These are phyloP conservation scores for Sigmodon hispidus DNA, from an alignment of 2,113 vertebrate genomes.

Conservation along the genomic window DNA sequence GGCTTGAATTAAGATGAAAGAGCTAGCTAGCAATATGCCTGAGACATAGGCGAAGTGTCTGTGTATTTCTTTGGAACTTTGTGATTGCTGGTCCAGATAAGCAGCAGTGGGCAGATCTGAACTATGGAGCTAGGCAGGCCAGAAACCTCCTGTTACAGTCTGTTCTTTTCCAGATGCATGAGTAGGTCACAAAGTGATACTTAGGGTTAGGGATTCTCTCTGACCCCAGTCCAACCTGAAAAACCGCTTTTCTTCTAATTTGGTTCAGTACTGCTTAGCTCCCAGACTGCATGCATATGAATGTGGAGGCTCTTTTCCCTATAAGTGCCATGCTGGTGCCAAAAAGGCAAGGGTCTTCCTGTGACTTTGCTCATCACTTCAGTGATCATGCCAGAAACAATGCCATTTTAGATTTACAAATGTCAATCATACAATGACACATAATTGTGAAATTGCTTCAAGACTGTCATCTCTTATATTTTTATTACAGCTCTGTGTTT, in stretches of 20 bases:
- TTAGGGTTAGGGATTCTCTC: neutral
- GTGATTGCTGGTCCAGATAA: too few relatives aligned
- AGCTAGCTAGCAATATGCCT: too few relatives aligned
- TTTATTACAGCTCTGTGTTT: constrained; percentile 32
- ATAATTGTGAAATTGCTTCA: constrained; percentile 37
- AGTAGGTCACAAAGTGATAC: neutral
- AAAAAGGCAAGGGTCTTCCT: neutral
- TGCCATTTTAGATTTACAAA: constrained; percentile 49
- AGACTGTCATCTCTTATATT: constrained; percentile 50
- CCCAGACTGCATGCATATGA: neutral
- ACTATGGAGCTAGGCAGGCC: too few relatives aligned
- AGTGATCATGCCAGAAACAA: neutral
- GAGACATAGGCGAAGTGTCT: too few relatives aligned
- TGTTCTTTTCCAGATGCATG: neutral
- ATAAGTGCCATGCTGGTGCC: neutral
- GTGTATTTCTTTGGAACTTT: too few relatives aligned
- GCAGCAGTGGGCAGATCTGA: too few relatives aligned
- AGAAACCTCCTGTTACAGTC: too few relatives aligned
- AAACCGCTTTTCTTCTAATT: neutral
- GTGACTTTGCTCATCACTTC: neutral
- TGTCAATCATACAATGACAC: constrained; percentile 24
- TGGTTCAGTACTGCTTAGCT: neutral
- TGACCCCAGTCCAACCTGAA: neutral
- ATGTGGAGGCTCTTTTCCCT: neutral
- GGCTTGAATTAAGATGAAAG: too few relatives aligned